Conservation (phyloP, 2,113 vertebrate species). For the Puffinus mauretanicus region DNA sequence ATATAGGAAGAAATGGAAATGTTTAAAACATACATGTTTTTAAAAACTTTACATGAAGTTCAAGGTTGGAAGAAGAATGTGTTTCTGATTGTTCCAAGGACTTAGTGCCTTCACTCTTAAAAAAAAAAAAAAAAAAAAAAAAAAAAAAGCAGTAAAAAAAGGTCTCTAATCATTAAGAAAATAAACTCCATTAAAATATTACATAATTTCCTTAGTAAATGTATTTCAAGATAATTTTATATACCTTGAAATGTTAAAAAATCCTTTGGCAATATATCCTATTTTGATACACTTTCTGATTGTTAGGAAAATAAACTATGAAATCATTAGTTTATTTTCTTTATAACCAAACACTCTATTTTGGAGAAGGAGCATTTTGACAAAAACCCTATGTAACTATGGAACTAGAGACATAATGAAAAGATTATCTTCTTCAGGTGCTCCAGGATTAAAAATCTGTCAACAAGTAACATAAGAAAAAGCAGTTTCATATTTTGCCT, state of each 20-base stretch:
- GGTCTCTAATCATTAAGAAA: background rate
- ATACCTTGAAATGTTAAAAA: background rate
- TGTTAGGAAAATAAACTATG: background rate
- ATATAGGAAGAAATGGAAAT: background rate
- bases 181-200: background rate
- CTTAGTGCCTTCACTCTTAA: too few relatives aligned
- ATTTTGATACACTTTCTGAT: background rate
- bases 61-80: background rate
- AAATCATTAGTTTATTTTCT: background rate
- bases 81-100: background rate
- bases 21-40: background rate
- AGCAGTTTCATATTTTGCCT: background rate
- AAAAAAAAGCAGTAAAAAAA: background rate
- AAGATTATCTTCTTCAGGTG: background rate
- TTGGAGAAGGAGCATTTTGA: background rate
- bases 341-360: background rate
- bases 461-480: background rate
- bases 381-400: fast-evolving
- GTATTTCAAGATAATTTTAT: background rate
- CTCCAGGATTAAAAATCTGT: background rate
- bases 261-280: background rate
- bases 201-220: background rate
- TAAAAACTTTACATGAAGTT: background rate
- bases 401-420: background rate
- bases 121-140: too few relatives aligned